Base-by-base conservation (phyloP, 2,888 invertebrate genomes). In the Halocaridina rubra region DNA sequence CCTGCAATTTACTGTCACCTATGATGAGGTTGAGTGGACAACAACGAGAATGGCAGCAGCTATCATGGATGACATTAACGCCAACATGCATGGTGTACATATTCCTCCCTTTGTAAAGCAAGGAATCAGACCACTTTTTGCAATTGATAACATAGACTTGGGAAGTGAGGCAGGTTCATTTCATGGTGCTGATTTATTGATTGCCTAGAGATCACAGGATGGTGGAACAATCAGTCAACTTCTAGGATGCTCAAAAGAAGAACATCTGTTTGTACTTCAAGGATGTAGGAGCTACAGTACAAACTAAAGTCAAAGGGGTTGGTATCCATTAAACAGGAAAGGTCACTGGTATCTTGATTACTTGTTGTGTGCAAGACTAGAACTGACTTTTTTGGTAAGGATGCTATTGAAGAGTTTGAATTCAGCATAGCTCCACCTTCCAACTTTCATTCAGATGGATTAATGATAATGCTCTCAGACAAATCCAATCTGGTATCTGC, bases 361-460 rank as follows among this genome's bases (percentile, higher is more conserved):
- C 22, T 64, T 16, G 64, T 8, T 19, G 22, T 64, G 3, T 7
- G 10, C 16, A 64, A 64, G 22, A 64, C 10, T 64, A 5, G 64
- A 19, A 7, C 19, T 19, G 22, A 19, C 1, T 71, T 71, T 7
- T 7, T 4, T 30, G 71, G 24, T 3, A 64, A 64, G 29, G 64
- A 64, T 19, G 22, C 30, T 16, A 71, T 71, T 29, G n/a, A 7
- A 71, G 30, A 71, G 4, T 71, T 39, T 71, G 71, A 71, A 71
- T 71, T 71, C 30, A 29, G 30, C 30, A 30, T 29, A 10, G 71
- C 71, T 71, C 29, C 71, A 30, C 30, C 71, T 30, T 71, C 30
- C 29, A 71, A 27, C 30, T 71, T 71, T 29, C 71, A 71, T 71
- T 30, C 71, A 30, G 71, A 71, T 71, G 71, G 71, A 71, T 71